A percentile compares a stretch with the other conserved stretches of the same genome.
Evolutionary conservation across 2,113 vertebrate species (phyloP).

Genomic region (Ascaphus truei): DNA sequence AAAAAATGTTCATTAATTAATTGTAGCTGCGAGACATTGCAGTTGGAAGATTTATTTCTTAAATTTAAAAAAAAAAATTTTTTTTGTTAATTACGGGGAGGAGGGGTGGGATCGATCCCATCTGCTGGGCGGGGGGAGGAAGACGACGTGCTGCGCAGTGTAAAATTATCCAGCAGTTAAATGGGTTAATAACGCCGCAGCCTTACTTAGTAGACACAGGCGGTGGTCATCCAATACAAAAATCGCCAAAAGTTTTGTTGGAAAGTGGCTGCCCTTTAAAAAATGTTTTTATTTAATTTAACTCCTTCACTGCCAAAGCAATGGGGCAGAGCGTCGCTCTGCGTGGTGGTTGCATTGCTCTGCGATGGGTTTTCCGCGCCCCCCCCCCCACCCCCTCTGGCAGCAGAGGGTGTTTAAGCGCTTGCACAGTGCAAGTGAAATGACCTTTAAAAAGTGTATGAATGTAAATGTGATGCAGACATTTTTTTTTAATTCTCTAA

Average conservation of each 20-base stretch:
- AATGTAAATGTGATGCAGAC: slow-evolving; percentile 73
- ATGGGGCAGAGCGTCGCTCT: no score
- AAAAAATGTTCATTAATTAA: slow-evolving; percentile 82
- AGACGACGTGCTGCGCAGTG: slow-evolving; percentile 18
- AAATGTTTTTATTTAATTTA: background rate
- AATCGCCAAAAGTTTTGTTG: background rate
- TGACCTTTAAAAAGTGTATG: slow-evolving; percentile 63
- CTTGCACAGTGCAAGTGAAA: slow-evolving; percentile 61
- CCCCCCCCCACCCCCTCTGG: no score
- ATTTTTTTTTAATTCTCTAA: slow-evolving; percentile 77
- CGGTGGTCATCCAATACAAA: no score
- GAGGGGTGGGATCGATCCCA: background rate
- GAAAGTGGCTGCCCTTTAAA: background rate
- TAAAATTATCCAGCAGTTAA: background rate
- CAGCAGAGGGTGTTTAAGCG: no score
- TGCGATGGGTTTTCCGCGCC: no score
- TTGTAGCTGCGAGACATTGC: slow-evolving; percentile 94
- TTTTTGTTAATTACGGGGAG: no score
- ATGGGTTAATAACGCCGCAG: background rate
- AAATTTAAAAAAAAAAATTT: slow-evolving; percentile 45
- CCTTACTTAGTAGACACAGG: no score
- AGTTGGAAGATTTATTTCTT: slow-evolving; percentile 87
- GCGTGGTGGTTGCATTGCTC: no score
- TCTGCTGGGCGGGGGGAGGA: background rate
- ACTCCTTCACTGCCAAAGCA: no score